These are phyloP conservation scores for Sigmodon hispidus DNA, from an alignment of 2,113 vertebrate species.

Conservation along the genomic window DNA sequence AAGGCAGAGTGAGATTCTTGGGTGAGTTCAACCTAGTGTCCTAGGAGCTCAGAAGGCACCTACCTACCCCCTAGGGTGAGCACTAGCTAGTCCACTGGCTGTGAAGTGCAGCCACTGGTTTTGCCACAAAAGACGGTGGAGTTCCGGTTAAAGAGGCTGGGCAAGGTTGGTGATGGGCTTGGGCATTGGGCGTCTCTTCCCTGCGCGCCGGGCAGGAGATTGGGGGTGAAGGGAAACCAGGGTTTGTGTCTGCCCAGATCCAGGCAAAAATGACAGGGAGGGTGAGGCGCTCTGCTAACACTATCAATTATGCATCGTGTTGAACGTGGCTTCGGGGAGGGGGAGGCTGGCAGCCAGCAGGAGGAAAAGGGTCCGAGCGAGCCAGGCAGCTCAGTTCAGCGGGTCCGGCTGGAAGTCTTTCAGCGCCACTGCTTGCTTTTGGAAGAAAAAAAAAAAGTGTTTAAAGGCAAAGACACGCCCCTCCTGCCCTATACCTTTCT, in stretches of 20 bases:
- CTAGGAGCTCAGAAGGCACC: background rate
- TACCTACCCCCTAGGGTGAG: too few species aligned
- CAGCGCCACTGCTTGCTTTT: background rate
- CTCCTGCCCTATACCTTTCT: background rate
- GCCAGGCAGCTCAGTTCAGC: background rate
- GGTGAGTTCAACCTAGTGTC: background rate
- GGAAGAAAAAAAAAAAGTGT: conserved; percentile 66
- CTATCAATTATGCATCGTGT: conserved; percentile 82
- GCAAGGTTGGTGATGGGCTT: background rate
- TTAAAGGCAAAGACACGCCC: conserved; percentile 60
- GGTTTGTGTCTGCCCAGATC: conserved; percentile 46
- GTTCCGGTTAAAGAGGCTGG: background rate
- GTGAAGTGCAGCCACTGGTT: background rate
- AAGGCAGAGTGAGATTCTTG: background rate
- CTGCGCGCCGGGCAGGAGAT: background rate
- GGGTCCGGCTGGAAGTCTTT: conserved; percentile 11
- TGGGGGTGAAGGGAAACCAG: background rate
- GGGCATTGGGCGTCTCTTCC: background rate
- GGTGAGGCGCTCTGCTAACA: conserved; percentile 76
- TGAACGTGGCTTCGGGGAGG: conserved; percentile 74
- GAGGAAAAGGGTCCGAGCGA: background rate
- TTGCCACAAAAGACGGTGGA: conserved; percentile 42
- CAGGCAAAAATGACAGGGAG: conserved; percentile 70
- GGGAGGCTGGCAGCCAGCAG: background rate
- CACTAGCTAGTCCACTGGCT: background rate